phyloP scores from a whole-genome alignment of 1,140 invertebrate genomes.

The Dreissena rostriformis region DNA sequence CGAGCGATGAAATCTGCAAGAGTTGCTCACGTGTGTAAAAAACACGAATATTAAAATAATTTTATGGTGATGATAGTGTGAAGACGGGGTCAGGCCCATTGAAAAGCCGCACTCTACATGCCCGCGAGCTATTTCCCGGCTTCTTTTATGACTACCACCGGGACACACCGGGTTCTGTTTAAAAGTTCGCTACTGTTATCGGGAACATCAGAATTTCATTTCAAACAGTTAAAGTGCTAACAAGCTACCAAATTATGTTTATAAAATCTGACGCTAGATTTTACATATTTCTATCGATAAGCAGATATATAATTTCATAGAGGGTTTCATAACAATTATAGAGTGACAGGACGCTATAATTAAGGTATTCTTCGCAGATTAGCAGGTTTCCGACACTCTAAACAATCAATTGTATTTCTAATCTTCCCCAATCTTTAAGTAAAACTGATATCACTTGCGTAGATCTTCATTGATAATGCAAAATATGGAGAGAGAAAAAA shows the following conservation, averaged over 20 bases:
- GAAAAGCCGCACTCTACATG: not conserved
- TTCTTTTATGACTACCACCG: not conserved
- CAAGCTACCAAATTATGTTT: constrained; percentile 45
- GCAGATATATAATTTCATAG: constrained; percentile 31
- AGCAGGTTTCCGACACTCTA: not conserved
- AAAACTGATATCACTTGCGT: no score
- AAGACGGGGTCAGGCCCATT: constrained; percentile 43
- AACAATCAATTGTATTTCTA: not conserved
- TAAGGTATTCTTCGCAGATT: constrained; percentile 33
- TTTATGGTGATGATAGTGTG: constrained; percentile 42
- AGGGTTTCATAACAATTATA: constrained; percentile 2
- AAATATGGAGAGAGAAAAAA: no score
- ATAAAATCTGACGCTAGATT: constrained; percentile 40
- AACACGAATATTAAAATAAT: constrained; percentile 51
- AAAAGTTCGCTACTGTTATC: not conserved
- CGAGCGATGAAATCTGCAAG: constrained; percentile 21
- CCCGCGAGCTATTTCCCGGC: not conserved
- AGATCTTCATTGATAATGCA: no score
- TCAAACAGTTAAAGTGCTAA: constrained; percentile 28
- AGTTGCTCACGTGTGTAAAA: constrained; percentile 16
- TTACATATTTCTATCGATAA: constrained; percentile 22
- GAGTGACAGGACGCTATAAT: constrained; percentile 42
- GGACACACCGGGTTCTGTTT: not conserved
- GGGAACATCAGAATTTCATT: constrained; percentile 1
- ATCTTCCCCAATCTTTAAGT: no score